These are phyloP conservation scores for Crematogaster levior DNA, from an alignment of 2,888 invertebrate genomes.

Conservation along the genomic window DNA sequence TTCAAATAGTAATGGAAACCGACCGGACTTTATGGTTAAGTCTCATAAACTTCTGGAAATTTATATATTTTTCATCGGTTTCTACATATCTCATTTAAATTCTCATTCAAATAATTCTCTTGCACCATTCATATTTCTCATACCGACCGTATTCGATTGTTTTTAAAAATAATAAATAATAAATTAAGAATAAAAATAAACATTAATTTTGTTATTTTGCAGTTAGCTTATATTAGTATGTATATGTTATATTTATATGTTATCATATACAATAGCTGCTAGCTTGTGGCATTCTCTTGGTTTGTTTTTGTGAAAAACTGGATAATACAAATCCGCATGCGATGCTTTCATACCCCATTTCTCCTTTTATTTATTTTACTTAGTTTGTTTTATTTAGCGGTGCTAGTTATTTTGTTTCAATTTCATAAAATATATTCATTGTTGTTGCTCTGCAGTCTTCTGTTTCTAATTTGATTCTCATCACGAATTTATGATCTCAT, in stretches of 20 bases:
- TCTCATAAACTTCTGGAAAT: background rate
- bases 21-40: background rate
- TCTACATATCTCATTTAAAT: background rate
- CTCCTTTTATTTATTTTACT: constrained; percentile 36
- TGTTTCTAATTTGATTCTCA: constrained; percentile 25
- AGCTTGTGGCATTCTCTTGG: background rate
- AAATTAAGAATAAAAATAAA: background rate
- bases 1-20: background rate
- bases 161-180: background rate
- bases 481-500: constrained; percentile 8
- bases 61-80: background rate
- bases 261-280: too few species aligned
- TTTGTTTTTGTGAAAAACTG: constrained; percentile 21
- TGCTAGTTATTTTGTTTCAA: constrained; percentile 34
- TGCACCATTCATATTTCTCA: too few species aligned
- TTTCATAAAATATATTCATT: constrained; percentile 31
- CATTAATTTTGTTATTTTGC: constrained; percentile 5
- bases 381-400: constrained; percentile 34
- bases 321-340: constrained; percentile 22
- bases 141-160: background rate
- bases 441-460: background rate
- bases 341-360: constrained; percentile 14
- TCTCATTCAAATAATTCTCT: background rate
- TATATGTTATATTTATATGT: background rate
- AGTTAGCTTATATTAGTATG: background rate